Percentiles rank a stretch among this genome's conserved stretches.
phyloP scores from a whole-genome alignment of 2,888 invertebrate genomes.

The Zygothrica quintamaculata region DNA sequence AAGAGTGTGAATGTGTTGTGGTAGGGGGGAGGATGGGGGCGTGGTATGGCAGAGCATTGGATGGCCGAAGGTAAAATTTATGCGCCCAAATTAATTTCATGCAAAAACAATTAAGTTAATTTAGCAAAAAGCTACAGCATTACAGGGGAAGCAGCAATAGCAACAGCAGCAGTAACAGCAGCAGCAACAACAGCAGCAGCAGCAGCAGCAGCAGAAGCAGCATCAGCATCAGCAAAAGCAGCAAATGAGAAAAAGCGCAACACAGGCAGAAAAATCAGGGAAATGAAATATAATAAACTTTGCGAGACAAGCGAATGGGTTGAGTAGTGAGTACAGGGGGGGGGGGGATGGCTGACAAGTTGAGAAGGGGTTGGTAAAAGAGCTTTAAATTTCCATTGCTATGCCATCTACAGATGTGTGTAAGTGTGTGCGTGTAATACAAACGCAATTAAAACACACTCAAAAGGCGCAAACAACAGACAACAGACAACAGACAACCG shows the following conservation, averaged over 20 bases:
- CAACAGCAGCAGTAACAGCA: conserved; percentile 9
- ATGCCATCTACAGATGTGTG: conserved; percentile 30
- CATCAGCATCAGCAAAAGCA: conserved; percentile 9
- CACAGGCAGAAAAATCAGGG: conserved; percentile 71
- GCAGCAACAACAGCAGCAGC: conserved; percentile 10
- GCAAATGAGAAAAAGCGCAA: conserved; percentile 67
- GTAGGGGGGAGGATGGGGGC: not conserved
- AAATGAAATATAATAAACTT: conserved; percentile 80
- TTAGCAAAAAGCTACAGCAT: conserved; percentile 67
- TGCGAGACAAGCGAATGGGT: conserved; percentile 6
- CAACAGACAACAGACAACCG: conserved; percentile 43
- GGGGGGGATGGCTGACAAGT: conserved; percentile 39
- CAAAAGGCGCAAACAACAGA: conserved; percentile 76
- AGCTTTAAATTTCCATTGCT: conserved; percentile 76
- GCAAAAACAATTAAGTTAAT: conserved; percentile 81
- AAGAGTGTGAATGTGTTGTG: no score
- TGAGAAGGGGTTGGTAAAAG: conserved; percentile 39
- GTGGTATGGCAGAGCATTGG: conserved; percentile 7
- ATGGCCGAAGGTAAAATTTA: conserved; percentile 76
- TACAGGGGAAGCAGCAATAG: conserved; percentile 3
- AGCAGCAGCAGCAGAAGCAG: conserved; percentile 1
- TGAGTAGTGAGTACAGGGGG: not conserved
- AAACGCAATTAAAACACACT: conserved; percentile 81
- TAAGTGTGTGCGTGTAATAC: conserved; percentile 67
- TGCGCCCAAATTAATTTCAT: conserved; percentile 79